Base-by-base conservation (phyloP, 2,888 invertebrate species). In the Cataglyphis altisquamis region DNA sequence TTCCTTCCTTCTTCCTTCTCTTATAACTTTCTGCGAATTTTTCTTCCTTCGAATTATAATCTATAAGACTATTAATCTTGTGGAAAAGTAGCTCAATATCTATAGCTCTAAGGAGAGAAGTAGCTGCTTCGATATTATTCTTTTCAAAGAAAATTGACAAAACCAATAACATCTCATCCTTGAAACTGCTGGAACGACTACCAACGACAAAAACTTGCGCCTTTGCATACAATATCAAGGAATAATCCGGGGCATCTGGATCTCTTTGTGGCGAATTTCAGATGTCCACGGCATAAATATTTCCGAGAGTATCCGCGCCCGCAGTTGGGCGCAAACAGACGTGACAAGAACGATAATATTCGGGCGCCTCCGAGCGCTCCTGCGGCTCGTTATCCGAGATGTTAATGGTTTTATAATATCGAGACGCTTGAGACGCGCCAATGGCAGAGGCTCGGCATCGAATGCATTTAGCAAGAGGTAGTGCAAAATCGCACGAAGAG, bases 391-490 rank as follows among this genome's bases (percentile, higher is more conserved):
- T 86, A 81, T 82, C 73, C 66, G 18, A 52, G 75, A 48, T 82
- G 85, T 86, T 87, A 87, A 87, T 86, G 87, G 78, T 84, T 87
- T 86, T 84, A 85, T 84, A 84, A 87, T 87, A 84, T 82, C 83
- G 77, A 48, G 29, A 18, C 68, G 81, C 48, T 64, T 36, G 39
- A 67, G 52, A 25, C 55, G 84, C 67, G 62, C 66, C 62, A 39
- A 39, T 67, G 52, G 32, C 32, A 55, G 68, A 25, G 78, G 67
- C 32, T 52, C 70, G 52, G 52, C 82, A 74, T 74, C 82, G 77
- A 63, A 84, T 66, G 70, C 67, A 83, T 73, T 83, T 62, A 86
- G 80, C 48, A 45, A 60, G 66, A n/a, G 60, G 36, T 9, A 45
- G 52, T 39, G 63, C 81, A 84, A 83, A 85, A 84, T 88, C 78